These are phyloP conservation scores for Cybosia mesomella DNA, from an alignment of 2,888 invertebrate genomes.

Conservation along the genomic window DNA sequence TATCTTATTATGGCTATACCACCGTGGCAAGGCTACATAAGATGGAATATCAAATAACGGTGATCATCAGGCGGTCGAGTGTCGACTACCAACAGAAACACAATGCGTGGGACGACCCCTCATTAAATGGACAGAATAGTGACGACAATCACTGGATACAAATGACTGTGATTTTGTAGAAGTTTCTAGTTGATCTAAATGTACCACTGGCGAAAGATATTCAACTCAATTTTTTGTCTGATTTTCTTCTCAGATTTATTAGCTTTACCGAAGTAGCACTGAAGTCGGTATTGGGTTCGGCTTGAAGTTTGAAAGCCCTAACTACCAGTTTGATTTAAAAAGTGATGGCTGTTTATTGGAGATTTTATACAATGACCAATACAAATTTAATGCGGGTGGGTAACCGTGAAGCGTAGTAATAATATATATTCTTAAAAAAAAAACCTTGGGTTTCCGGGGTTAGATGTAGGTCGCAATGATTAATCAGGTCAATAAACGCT, in stretches of 20 bases:
- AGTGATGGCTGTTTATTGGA: background rate
- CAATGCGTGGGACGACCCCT: conserved; percentile 27
- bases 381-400: background rate
- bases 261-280: background rate
- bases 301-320: background rate
- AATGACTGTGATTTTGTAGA: conserved; percentile 23
- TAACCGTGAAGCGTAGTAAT: background rate
- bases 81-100: conserved; percentile 15
- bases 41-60: conserved; percentile 18
- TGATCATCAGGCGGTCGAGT: conserved; percentile 12
- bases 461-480: background rate
- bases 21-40: conserved; percentile 10
- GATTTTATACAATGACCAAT: background rate
- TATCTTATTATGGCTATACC: conserved; percentile 1
- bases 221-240: background rate
- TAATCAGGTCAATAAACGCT: conserved; percentile 9
- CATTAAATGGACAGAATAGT: conserved; percentile 22
- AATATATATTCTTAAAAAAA: background rate
- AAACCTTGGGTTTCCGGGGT: background rate
- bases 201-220: background rate
- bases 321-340: background rate
- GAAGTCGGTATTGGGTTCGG: background rate
- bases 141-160: conserved; percentile 23
- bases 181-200: conserved; percentile 14
- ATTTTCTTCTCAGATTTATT: background rate